phyloP scores from a whole-genome alignment of 2,113 vertebrate genomes.

The Microcebus griseorufus region DNA sequence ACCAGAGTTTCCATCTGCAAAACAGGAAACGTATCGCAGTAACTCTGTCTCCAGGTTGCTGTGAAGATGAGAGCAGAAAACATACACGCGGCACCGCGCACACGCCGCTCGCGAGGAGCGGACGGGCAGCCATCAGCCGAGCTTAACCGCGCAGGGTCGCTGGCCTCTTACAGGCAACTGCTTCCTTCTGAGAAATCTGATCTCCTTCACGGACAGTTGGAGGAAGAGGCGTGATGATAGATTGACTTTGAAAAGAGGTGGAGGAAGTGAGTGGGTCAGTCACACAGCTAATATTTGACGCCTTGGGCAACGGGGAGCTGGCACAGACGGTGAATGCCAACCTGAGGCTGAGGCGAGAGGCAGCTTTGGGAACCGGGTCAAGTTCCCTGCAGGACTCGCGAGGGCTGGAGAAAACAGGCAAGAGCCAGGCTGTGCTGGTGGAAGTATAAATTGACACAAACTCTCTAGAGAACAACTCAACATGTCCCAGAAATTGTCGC shows the following conservation, averaged over 20 bases:
- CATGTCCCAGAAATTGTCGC: not conserved
- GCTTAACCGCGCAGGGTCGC: not conserved
- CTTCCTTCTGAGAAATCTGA: not conserved
- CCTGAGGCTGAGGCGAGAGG: not conserved
- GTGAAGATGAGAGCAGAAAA: not conserved
- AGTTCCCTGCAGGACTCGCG: not conserved
- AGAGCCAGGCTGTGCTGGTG: too few species aligned
- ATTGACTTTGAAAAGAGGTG: not conserved
- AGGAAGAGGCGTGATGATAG: not conserved
- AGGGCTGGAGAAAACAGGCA: not conserved
- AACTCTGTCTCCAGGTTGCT: not conserved
- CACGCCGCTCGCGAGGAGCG: fast-evolving
- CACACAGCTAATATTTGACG: not conserved
- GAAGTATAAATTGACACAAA: not conserved
- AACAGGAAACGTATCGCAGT: not conserved
- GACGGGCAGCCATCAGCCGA: fast-evolving
- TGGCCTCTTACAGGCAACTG: not conserved
- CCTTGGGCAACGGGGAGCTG: not conserved
- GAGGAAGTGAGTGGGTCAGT: not conserved
- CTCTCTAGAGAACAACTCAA: not conserved
- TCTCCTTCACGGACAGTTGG: not conserved
- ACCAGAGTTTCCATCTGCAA: not conserved
- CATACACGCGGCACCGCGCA: too few species aligned
- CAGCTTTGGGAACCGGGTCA: not conserved
- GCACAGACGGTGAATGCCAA: not conserved